Base-by-base conservation (phyloP, 1,140 invertebrate genomes). In the Pectinophora gossypiella region DNA sequence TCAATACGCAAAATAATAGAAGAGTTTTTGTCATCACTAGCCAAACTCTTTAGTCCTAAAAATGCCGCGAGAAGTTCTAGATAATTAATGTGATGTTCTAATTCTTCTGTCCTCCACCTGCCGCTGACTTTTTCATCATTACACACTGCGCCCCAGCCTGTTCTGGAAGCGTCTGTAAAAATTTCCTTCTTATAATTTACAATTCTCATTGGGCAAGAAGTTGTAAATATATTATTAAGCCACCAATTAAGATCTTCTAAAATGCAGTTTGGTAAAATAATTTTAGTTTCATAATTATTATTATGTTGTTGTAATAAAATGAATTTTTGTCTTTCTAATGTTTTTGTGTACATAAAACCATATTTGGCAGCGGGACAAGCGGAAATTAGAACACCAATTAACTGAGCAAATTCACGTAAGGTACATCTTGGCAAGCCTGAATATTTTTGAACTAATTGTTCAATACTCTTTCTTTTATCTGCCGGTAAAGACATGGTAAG, bases 1-100 rank as follows among this genome's bases (percentile, higher is more conserved):
- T 54, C 46, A 12, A 72, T 51, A 19, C 62, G 19, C 6, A 68
- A 40, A 13, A 65, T 27, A n/a, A 68, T 61, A 21, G 45, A 9
- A 42, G 19, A 48, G 16, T 45, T 4, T 12, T 19, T 4, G 4
- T 20, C 10, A 48, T 48, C 12, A 20, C 27, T 54, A 20, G 35
- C 36, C 42, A 48, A 54, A 19, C 15, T n/a, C 20, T 48, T 36
- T 42, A 54, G 15, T 3, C 45, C 52, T 12, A 54, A 43, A 47
- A 48, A 48, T 1, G 52, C 44, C 6, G 45, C 52, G 7, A 48
- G 15, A 19, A 54, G 10, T 27, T 54, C 52, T 16, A 54, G 27
- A 18, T 42, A 54, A 35, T 54, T 54, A 19, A 54, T 54, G 48
- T 54, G 52, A 42, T 40, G 2, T 19, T 15, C 9, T 13, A 6